Evolutionary conservation across 2,113 vertebrate genomes (phyloP), one percentile per base, ranked within the genome.

Genomic region (Bos javanicus): DNA sequence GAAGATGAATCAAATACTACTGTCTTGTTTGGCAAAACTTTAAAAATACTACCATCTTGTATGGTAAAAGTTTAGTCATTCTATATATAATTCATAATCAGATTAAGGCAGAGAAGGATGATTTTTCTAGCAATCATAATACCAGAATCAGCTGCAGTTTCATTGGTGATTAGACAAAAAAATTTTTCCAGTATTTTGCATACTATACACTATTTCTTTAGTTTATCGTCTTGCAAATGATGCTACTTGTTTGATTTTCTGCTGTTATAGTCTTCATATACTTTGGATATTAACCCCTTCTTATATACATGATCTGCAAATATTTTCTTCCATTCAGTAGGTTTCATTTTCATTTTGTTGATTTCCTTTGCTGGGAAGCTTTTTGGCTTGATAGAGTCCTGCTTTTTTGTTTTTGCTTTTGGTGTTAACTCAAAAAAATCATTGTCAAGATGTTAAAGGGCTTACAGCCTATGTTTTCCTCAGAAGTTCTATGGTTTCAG

Each of bases 1-100:
- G 71, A 91, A 97, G 92, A 71, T 88, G 59, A 92, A 86, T 95
- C 64, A 95, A 85, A 39, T 23, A 74, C 21, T 74, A 25, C 36
- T 74, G 13, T 71, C 36, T 96, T 94, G 3, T 25, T 84, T 93
- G 33, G 67, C 76, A 48, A 56, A 90, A 59, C 81, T 88, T 95
- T 46, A 90, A 71, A 11, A 71, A 71, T 21, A 71, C 7, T 33
- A 33, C 33, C 16, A 2, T 67, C 36, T 96, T 92, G 6, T 30
- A 80, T 93, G 36, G 67, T 76, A 43, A 50, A 90, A n/a, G 82
- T 88, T 95, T 52, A 87, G 52, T 52, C 36, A 64, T 33, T 85
- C 8, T 92, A 46, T n/a, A 33, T 78, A 92, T 90, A 94, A 57
- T 80, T 91, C 17, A 36, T 78, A 80, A 30, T 81, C 12, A 13